phyloP scores from a whole-genome alignment of 2,113 vertebrate genomes.

The Tenebrosternarchus preto region DNA sequence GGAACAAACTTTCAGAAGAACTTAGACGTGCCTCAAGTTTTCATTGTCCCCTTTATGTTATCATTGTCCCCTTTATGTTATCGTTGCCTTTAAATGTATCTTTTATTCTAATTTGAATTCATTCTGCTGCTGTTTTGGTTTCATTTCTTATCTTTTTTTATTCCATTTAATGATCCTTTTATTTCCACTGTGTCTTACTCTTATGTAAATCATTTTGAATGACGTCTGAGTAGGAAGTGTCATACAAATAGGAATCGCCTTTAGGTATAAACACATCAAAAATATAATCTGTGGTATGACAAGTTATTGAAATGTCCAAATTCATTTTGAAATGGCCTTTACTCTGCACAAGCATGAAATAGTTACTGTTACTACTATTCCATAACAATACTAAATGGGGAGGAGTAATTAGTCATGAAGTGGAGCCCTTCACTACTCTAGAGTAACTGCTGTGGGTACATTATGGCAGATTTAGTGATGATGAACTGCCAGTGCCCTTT shows the following conservation, averaged over 20 bases:
- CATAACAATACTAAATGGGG: conserved; percentile 48
- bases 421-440: conserved; percentile 33
- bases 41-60: too few species aligned
- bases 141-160: too few species aligned
- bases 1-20: too few species aligned
- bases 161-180: too few species aligned
- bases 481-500: conserved; percentile 39
- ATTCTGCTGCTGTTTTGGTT: too few species aligned
- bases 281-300: neutral
- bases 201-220: too few species aligned
- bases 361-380: conserved; percentile 69
- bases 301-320: conserved; percentile 60
- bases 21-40: too few species aligned
- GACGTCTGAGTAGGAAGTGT: too few species aligned
- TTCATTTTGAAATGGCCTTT: conserved; percentile 65
- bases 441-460: conserved; percentile 6
- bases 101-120: too few species aligned
- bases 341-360: conserved; percentile 56
- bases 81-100: too few species aligned
- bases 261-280: neutral
- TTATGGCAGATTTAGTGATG: conserved; percentile 39
- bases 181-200: neutral
- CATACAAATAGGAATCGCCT: neutral
- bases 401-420: conserved; percentile 58
- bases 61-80: too few species aligned